Evolutionary conservation across 2,888 invertebrate genomes (phyloP), one percentile per base, ranked within the genome.

Genomic region (Drosophila peninsularis): DNA sequence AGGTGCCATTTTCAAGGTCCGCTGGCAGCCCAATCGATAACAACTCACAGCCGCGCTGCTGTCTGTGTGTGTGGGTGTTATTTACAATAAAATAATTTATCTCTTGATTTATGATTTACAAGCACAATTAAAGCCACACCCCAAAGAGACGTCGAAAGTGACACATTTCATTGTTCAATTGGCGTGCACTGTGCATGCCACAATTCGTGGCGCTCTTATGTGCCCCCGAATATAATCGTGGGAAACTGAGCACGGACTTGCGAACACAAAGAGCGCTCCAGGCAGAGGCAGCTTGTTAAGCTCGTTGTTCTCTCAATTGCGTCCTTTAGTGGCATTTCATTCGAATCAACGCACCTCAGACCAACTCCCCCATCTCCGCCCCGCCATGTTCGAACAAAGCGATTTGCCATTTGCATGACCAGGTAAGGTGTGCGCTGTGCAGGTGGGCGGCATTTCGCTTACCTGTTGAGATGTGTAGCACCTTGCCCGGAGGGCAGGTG

Each of bases 261-360:
- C 34, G 52, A 44, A 62, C 75, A 69, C 56, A 65, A 64, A 55
- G 67, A 64, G 45, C 24, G 53, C 80, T 62, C 45, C 52, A 37
- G 62, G 78, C 62, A 56, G 50, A 60, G 66, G 67, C 77, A 76
- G 81, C 78, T 82, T 83, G 82, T 82, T 84, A 87, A 87, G 88
- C 82, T 89, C 81, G 89, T 82, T 82, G 70, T 82, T 81, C 88
- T 62, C 88, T 65, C 75, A 89, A 89, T 89, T 82, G 89, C 84
- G 73, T 52, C 68, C 62, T 73, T 77, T 77, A 88, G 67, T 77
- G 84, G 62, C 81, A 27, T 55, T 77, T 84, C 60, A 73, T 55
- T 83, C 52, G 63, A 62, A 64, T 75, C 71, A 70, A 45, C 61
- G 37, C 70, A 54, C 47, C 44, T 57, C 39, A 14, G 17, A 32